Evolutionary conservation across 2,113 vertebrate species (phyloP).

Genomic region (Gadus macrocephalus): DNA sequence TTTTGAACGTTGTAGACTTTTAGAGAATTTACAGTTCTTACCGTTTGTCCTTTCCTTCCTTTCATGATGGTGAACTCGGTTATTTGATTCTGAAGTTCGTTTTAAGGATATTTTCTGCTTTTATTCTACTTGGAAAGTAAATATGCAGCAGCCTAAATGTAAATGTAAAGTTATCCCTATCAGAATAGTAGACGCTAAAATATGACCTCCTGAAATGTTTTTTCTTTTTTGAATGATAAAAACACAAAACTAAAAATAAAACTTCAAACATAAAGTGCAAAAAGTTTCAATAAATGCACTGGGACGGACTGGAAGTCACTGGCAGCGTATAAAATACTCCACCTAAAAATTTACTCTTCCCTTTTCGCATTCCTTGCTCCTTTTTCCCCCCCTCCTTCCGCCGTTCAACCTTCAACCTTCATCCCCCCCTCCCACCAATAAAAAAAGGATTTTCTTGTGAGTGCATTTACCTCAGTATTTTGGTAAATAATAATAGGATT

Average conservation of each 20-base stretch:
- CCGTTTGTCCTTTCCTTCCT: slow-evolving; percentile 2
- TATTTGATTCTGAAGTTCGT: slow-evolving; percentile 24
- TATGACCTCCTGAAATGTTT: slow-evolving; percentile 48
- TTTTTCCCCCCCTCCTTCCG: slow-evolving; percentile 9
- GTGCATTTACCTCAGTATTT: slow-evolving; percentile 50
- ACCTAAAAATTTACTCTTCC: slow-evolving; percentile 54
- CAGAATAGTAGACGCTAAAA: slow-evolving; percentile 52
- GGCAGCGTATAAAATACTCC: slow-evolving; percentile 60
- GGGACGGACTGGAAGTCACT: slow-evolving; percentile 58
- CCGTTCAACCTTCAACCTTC: slow-evolving; percentile 18
- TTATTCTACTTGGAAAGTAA: slow-evolving; percentile 23
- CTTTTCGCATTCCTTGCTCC: slow-evolving; percentile 37
- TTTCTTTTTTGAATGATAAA: slow-evolving; percentile 40
- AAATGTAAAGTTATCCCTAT: slow-evolving; percentile 47
- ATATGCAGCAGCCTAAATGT: slow-evolving; percentile 33
- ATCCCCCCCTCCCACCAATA: slow-evolving; percentile 11
- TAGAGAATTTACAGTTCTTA: slow-evolving; percentile 23
- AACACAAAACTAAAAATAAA: slow-evolving; percentile 54
- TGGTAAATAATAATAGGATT: slow-evolving; percentile 31
- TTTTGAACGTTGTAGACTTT: slow-evolving; percentile 15
- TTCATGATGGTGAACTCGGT: slow-evolving; percentile 19
- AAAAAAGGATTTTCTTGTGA: slow-evolving; percentile 16
- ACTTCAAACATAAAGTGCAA: slow-evolving; percentile 66
- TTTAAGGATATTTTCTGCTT: slow-evolving; percentile 7
- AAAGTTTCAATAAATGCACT: slow-evolving; percentile 67